These are phyloP conservation scores for Anarhynchus alexandrinus DNA, from an alignment of 2,113 vertebrate species.

Conservation along the genomic window DNA sequence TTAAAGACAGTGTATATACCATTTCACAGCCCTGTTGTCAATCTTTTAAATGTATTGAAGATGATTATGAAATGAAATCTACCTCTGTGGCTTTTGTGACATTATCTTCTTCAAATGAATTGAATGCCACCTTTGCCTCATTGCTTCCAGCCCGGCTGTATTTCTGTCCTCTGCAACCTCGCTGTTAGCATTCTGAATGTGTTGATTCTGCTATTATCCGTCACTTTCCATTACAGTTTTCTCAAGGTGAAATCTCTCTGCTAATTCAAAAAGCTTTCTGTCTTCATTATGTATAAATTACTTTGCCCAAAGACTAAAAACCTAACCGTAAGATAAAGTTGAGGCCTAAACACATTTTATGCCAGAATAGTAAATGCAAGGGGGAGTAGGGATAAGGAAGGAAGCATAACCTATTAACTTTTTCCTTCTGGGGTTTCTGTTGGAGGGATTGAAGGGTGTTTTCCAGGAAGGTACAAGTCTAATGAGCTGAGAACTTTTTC, in stretches of 20 bases:
- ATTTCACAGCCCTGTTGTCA: background rate
- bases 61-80: background rate
- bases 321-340: background rate
- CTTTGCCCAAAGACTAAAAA: background rate
- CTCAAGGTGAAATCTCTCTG: background rate
- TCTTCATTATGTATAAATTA: background rate
- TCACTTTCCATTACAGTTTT: background rate
- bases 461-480: slow-evolving; percentile 13
- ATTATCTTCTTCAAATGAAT: background rate
- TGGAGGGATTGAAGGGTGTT: background rate
- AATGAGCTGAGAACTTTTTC: slow-evolving; percentile 18
- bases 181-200: background rate
- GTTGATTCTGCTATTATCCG: background rate
- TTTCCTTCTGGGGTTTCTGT: background rate
- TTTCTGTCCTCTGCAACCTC: background rate
- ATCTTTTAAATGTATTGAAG: background rate
- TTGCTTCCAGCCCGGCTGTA: background rate
- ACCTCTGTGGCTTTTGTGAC: background rate
- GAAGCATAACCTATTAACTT: background rate
- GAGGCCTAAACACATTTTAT: background rate
- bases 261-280: background rate
- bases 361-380: background rate
- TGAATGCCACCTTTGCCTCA: background rate
- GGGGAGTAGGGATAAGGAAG: background rate
- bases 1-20: background rate